Evolutionary conservation across 2,113 vertebrate species (phyloP).

Genomic region (Peromyscus leucopus): DNA sequence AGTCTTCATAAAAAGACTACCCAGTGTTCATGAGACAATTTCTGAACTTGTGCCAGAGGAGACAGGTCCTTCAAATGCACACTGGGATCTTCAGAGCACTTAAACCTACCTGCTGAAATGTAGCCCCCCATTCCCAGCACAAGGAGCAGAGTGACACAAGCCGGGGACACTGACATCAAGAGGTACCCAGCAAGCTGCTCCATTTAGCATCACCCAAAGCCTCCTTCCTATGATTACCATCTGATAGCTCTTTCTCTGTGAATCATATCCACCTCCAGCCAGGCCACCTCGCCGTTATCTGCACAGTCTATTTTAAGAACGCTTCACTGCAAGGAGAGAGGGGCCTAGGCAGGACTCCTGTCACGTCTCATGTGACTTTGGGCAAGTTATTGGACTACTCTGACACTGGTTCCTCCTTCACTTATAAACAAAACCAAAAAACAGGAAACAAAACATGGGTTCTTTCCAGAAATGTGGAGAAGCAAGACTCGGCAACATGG

Average conservation of each 20-base stretch:
- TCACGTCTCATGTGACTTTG: conserved; percentile 80
- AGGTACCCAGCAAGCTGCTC: conserved; percentile 91
- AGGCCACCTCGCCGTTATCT: conserved; percentile 76
- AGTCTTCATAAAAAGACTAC: conserved; percentile 40
- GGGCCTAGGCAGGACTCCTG: conserved; percentile 72
- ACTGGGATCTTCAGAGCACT: conserved; percentile 62
- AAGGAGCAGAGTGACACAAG: conserved; percentile 79
- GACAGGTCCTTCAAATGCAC: conserved; percentile 46
- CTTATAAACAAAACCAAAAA: background rate
- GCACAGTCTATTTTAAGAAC: conserved; percentile 76
- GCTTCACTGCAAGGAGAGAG: conserved; percentile 63
- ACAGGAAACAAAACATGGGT: background rate
- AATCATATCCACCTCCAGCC: conserved; percentile 75
- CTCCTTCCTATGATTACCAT: conserved; percentile 92
- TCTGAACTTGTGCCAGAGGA: conserved; percentile 44
- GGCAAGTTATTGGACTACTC: conserved; percentile 77
- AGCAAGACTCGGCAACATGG: background rate
- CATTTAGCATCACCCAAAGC: conserved; percentile 93
- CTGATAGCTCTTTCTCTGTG: conserved; percentile 88
- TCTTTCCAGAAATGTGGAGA: conserved; percentile 37
- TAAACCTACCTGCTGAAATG: conserved; percentile 80
- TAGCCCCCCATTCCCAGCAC: conserved; percentile 48
- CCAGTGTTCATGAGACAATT: background rate
- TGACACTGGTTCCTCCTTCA: conserved; percentile 53
- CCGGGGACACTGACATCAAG: conserved; percentile 88